Evolutionary conservation across 2,888 invertebrate genomes (phyloP).

Genomic region (Endotricha flammealis): DNA sequence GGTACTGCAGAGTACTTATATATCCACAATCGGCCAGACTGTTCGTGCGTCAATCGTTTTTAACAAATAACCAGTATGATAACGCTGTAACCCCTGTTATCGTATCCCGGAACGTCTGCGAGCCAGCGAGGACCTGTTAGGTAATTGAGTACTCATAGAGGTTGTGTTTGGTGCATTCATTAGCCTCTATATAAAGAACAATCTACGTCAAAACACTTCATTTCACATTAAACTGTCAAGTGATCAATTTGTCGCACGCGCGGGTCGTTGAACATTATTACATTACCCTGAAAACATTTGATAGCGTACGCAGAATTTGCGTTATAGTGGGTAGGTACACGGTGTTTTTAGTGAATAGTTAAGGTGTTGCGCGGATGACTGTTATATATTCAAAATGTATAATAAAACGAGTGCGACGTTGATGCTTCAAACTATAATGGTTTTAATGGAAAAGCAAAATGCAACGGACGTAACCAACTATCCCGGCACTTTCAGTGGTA

Average conservation of each 20-base stretch:
- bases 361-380: constrained; percentile 16
- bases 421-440: constrained; percentile 73
- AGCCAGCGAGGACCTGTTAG: constrained; percentile 53
- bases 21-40: constrained; percentile 50
- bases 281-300: constrained; percentile 30
- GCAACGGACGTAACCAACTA: constrained; percentile 58
- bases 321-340: constrained; percentile 11
- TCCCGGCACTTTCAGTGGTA: constrained; percentile 53
- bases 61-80: constrained; percentile 64
- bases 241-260: constrained; percentile 33
- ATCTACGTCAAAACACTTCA: constrained; percentile 38
- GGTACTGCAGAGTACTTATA: constrained; percentile 27
- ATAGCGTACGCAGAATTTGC: constrained; percentile 22
- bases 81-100: constrained; percentile 71
- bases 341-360: constrained; percentile 13
- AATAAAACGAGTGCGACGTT: constrained; percentile 69
- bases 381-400: constrained; percentile 46
- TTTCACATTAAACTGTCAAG: constrained; percentile 41
- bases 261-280: constrained; percentile 27
- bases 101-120: constrained; percentile 74
- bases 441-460: constrained; percentile 71
- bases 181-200: constrained; percentile 55
- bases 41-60: constrained; percentile 72
- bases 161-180: constrained; percentile 44
- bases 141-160: constrained; percentile 35